Conservation (phyloP, 2,797 vertebrate genomes). For the Argyrosomus regius region DNA sequence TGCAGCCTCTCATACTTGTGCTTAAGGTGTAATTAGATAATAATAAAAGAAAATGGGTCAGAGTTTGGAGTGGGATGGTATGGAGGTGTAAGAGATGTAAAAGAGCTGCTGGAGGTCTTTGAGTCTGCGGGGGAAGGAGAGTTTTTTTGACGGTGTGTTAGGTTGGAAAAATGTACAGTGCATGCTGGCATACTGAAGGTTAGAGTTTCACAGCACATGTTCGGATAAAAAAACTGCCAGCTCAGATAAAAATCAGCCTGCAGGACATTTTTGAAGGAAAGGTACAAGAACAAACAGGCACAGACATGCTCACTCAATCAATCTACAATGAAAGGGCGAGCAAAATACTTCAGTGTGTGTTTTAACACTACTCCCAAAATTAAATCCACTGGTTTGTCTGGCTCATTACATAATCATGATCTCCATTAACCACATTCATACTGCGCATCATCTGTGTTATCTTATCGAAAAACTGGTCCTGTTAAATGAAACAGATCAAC, state of each 20-base stretch:
- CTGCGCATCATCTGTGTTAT: background rate
- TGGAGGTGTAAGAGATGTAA: constrained; percentile 41
- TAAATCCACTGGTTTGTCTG: background rate
- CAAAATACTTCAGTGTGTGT: background rate
- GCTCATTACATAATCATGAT: background rate
- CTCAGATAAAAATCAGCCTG: constrained; percentile 45
- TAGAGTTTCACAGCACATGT: constrained; percentile 13
- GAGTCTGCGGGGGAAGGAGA: constrained; percentile 28
- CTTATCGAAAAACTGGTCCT: background rate
- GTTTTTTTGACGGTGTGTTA: background rate
- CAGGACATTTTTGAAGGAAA: constrained; percentile 35
- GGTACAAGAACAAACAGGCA: constrained; percentile 16
- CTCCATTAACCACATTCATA: background rate
- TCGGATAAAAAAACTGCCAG: constrained; percentile 8
- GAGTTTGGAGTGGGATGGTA: constrained; percentile 21
- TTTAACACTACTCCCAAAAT: background rate
- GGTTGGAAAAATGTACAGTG: background rate
- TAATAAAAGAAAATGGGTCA: constrained; percentile 43
- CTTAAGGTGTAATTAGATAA: constrained; percentile 51
- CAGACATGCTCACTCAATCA: constrained; percentile 1
- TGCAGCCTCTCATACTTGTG: constrained; percentile 8
- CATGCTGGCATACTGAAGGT: background rate
- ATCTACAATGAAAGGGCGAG: background rate
- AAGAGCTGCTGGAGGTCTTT: constrained; percentile 23
- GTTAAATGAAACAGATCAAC: background rate